Evolutionary conservation across 92 coral and sea anemone genomes (phyloP), one percentile per base, ranked within the genome.

Genomic region (Zoanthus solanderi): DNA sequence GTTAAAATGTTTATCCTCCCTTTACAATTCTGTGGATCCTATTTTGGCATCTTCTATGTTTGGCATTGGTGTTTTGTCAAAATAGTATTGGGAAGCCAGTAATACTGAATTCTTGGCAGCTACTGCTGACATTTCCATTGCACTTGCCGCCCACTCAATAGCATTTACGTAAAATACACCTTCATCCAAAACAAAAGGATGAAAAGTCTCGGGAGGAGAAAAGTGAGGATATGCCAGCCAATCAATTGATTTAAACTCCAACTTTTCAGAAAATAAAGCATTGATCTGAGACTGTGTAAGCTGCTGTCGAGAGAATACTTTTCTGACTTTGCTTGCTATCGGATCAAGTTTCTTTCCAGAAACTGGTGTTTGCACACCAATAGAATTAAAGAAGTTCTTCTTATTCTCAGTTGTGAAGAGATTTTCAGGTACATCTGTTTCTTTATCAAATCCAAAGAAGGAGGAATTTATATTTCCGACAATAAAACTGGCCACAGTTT

Each of bases 71-170:
- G 85, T 42, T 28, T 32, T 37, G 12, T 56, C 75, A 37, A 82
- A 72, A 29, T 86, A 87, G 67, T 90, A 97, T 18, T 90, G 93
- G 47, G 75, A 78, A n/a, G 99, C 95, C 47, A 95, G 71, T 81
- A 97, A 83, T 8, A 95, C 98, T 3, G 99, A 93, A 90, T 97
- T 97, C 87, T 90, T 95, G 0, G 95, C 99, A 52, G 94, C 90
- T 56, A 97, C 92, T 31, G 98, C 92, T 3, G 98, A 92, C 99
- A 97, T 97, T 60, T 97, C 99, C 99, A 97, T 97, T 29, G 99
- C 99, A 91, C 98, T 95, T 5, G 99, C 99, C 2, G 95, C 95
- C 82, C 92, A 87, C 78, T 97, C 99, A 45, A 97, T 94, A 5
- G 99, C 97, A 87, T 97, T 97, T 75, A 95, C 93, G 83, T 95